phyloP scores from a whole-genome alignment of 2,113 vertebrate species.

The Callipepla squamata region DNA sequence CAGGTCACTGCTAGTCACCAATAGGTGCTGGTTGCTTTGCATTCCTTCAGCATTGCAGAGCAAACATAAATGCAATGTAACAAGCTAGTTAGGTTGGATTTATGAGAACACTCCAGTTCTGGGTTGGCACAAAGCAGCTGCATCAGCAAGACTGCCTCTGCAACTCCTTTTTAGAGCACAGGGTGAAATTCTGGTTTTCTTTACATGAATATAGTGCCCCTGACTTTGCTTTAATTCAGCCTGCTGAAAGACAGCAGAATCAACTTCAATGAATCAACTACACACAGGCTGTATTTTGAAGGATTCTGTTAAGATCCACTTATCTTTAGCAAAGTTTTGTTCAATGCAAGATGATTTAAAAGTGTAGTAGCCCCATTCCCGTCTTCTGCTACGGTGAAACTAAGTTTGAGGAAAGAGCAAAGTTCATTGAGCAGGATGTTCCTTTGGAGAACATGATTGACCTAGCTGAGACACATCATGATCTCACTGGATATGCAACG shows the following conservation, averaged over 20 bases:
- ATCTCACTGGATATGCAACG: rapidly evolving
- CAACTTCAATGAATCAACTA: not conserved
- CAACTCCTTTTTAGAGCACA: rapidly evolving
- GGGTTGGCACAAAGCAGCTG: slow-evolving; percentile 10
- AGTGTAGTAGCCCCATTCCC: not conserved
- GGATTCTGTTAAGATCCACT: not conserved
- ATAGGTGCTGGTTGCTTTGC: not conserved
- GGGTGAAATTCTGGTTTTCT: not conserved
- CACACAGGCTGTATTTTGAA: not conserved
- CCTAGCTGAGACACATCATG: rapidly evolving
- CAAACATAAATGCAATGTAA: slow-evolving; percentile 11
- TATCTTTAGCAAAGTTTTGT: not conserved
- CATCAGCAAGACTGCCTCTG: not conserved
- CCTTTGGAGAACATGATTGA: not conserved
- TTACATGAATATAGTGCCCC: rapidly evolving
- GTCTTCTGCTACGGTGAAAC: not conserved
- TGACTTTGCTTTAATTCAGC: not conserved
- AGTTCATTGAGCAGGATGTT: not conserved
- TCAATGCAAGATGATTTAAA: not conserved
- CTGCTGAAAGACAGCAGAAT: not conserved
- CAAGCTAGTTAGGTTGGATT: not conserved
- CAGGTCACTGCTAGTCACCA: not conserved
- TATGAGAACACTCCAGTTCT: not conserved
- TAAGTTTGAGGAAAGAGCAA: not conserved
- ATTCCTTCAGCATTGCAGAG: not conserved